Conservation (phyloP, 2,888 invertebrate species). For the Thumatha senex region DNA sequence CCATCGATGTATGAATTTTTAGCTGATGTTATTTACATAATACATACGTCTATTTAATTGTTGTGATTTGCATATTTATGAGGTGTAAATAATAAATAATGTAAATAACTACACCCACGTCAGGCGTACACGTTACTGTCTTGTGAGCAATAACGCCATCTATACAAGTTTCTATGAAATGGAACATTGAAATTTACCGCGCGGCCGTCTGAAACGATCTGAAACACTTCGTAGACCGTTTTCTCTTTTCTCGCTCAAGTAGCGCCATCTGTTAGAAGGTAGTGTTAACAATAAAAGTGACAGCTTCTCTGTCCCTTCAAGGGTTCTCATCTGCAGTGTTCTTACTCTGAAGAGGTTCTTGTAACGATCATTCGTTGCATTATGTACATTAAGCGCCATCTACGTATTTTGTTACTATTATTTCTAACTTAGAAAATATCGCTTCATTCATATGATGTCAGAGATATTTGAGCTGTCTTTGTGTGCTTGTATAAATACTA, state of each 20-base stretch:
- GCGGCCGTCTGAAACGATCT: not conserved
- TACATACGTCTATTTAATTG: conserved; percentile 5
- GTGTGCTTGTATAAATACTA: conserved; percentile 12
- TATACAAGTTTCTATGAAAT: not conserved
- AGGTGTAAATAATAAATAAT: conserved; percentile 3
- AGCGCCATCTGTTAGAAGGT: conserved; percentile 26
- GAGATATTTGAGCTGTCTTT: not conserved
- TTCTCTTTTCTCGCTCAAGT: too few relatives aligned
- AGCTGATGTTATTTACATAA: not conserved
- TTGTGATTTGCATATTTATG: conserved; percentile 19
- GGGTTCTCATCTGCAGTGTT: too few relatives aligned
- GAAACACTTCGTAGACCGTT: too few relatives aligned
- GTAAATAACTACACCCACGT: not conserved
- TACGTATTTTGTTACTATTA: not conserved
- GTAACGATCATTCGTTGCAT: not conserved
- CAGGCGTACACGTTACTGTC: not conserved
- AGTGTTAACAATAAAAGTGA: not conserved
- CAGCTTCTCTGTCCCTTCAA: too few relatives aligned
- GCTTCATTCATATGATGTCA: not conserved
- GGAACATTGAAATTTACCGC: not conserved
- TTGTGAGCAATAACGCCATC: conserved; percentile 3
- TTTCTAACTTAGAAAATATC: not conserved
- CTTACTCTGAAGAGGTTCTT: too few relatives aligned
- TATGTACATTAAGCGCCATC: conserved; percentile 16
- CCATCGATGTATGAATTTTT: not conserved